Conservation (phyloP, 2,888 invertebrate species). For the Plebejus argus region DNA sequence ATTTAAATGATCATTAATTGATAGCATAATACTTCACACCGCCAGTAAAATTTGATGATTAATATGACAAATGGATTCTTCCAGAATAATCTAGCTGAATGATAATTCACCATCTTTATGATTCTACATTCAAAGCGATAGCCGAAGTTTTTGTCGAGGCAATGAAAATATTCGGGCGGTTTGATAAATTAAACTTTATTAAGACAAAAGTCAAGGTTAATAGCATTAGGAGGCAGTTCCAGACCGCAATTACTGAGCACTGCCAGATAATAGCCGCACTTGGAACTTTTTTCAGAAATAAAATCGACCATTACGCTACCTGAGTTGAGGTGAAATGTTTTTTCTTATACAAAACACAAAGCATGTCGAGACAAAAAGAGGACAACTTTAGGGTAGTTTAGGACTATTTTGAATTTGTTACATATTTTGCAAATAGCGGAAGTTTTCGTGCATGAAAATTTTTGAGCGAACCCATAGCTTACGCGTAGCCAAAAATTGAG, state of each 20-base stretch:
- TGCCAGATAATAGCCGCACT: constrained; percentile 9
- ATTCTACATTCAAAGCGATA: neutral
- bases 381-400: neutral
- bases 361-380: neutral
- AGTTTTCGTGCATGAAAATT: neutral
- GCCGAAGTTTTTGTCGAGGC: constrained; percentile 4
- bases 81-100: constrained; percentile 10
- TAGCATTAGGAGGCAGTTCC: neutral
- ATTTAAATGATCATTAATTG: neutral
- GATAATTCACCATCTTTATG: constrained; percentile 24
- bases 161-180: constrained; percentile 28
- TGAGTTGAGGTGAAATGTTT: neutral
- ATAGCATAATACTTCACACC: neutral
- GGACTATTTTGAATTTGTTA: neutral
- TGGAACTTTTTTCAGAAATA: constrained; percentile 10
- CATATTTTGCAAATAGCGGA: neutral
- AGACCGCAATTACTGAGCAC: constrained; percentile 12
- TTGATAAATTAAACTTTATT: constrained; percentile 9
- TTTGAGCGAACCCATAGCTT: neutral
- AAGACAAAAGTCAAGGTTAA: constrained; percentile 22
- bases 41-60: neutral
- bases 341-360: neutral
- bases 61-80: neutral
- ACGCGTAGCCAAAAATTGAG: neutral
- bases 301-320: neutral